Evolutionary conservation across 2,797 vertebrate genomes (phyloP).

Genomic region (Trachops cirrhosus): DNA sequence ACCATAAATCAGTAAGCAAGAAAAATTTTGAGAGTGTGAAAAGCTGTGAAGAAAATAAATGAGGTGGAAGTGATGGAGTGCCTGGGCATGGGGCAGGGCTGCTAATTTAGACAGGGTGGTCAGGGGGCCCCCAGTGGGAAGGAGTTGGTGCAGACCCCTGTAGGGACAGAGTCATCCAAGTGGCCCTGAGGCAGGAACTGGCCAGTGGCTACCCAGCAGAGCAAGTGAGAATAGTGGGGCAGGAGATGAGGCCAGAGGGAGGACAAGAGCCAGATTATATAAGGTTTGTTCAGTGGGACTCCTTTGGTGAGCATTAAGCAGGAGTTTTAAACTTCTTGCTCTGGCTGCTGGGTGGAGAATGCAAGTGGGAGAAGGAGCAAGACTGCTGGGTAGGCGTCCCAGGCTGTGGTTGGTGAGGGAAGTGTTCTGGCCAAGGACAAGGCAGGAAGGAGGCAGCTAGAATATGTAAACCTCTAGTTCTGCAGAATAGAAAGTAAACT

Average conservation of each 20-base stretch:
- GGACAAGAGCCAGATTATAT: fast-evolving
- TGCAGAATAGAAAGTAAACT: not conserved
- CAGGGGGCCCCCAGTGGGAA: not conserved
- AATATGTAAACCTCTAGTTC: not conserved
- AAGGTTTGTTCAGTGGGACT: not conserved
- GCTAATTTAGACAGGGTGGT: not conserved
- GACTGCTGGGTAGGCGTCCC: not conserved
- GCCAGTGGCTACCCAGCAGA: not conserved
- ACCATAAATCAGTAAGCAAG: not conserved
- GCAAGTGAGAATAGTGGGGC: not conserved
- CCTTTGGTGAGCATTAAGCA: not conserved
- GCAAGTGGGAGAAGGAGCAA: not conserved
- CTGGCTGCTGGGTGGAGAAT: not conserved
- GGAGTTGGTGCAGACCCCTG: not conserved
- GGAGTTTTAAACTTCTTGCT: not conserved
- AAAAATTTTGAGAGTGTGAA: not conserved
- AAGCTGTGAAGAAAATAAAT: not conserved
- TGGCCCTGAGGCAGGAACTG: not conserved
- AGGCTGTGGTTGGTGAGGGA: not conserved
- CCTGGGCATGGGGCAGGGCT: not conserved
- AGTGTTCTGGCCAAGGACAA: not conserved
- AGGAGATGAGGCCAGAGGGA: not conserved
- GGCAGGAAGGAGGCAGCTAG: not conserved
- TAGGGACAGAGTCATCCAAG: not conserved
- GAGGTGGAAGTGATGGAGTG: not conserved